phyloP scores from a whole-genome alignment of 2,797 vertebrate species.

The Sebastes cheni region DNA sequence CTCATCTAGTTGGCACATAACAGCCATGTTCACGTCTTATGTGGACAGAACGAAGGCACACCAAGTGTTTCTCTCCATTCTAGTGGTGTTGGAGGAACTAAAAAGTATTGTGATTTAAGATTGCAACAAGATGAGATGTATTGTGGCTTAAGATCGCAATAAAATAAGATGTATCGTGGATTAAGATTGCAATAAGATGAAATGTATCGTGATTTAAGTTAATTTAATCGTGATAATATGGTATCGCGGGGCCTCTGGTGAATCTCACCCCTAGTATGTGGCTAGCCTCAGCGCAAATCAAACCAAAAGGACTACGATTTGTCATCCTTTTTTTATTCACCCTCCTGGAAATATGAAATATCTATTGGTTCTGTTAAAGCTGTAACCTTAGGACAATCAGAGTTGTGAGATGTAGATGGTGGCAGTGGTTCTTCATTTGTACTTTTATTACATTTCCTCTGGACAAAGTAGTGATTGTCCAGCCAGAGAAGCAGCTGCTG shows the following conservation, averaged over 20 bases:
- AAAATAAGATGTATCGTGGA: too few species aligned
- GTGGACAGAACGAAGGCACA: neutral
- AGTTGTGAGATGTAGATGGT: neutral
- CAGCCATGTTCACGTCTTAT: neutral
- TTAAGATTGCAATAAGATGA: too few species aligned
- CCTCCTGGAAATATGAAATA: neutral
- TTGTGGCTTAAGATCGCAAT: too few species aligned
- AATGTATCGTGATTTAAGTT: too few species aligned
- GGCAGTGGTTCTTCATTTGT: neutral
- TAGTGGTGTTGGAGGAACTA: neutral
- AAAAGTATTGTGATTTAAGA: too few species aligned
- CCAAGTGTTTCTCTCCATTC: neutral
- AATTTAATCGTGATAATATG: too few species aligned
- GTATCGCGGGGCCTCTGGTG: too few species aligned
- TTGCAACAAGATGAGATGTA: too few species aligned
- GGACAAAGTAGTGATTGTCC: slow-evolving; percentile 8
- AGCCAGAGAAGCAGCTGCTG: neutral
- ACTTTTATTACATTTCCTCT: slow-evolving; percentile 20
- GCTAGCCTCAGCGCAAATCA: too few species aligned
- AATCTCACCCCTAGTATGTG: too few species aligned
- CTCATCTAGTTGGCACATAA: neutral
- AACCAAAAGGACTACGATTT: too few species aligned
- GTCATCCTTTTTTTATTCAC: too few species aligned
- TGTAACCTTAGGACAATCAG: neutral
- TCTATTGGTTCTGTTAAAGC: neutral